A percentile compares a stretch with the other conserved stretches of the same genome.
Evolutionary conservation across 2,113 vertebrate species (phyloP).

Genomic region (Ctenodactylus gundi): DNA sequence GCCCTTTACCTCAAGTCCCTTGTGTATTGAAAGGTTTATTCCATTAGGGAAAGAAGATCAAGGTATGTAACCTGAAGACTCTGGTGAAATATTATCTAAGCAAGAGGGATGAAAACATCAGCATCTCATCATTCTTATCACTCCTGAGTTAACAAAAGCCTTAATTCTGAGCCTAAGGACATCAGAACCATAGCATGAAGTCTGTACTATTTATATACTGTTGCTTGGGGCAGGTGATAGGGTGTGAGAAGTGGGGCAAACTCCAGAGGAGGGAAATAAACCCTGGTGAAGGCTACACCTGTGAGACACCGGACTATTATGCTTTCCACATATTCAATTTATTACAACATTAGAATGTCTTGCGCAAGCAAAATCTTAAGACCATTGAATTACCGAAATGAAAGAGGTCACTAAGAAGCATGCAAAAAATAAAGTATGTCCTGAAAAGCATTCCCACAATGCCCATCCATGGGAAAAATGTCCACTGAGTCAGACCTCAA

Average conservation of each 20-base stretch:
- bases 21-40: not conserved
- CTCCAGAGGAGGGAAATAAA: not conserved
- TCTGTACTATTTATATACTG: not conserved
- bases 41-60: not conserved
- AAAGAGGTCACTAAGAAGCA: too few species aligned
- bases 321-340: not conserved
- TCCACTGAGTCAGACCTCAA: not conserved
- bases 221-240: not conserved
- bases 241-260: not conserved
- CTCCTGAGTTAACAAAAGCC: not conserved
- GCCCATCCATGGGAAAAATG: not conserved
- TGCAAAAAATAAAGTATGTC: not conserved
- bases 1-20: not conserved
- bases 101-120: not conserved
- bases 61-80: not conserved
- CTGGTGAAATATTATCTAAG: not conserved
- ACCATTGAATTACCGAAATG: not conserved
- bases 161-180: not conserved
- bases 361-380: not conserved
- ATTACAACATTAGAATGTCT: not conserved
- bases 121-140: not conserved
- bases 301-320: not conserved
- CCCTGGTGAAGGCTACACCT: not conserved
- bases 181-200: not conserved
- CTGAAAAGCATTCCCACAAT: not conserved